Base-by-base conservation (phyloP, 1,140 invertebrate genomes). In the Penaeus vannamei region DNA sequence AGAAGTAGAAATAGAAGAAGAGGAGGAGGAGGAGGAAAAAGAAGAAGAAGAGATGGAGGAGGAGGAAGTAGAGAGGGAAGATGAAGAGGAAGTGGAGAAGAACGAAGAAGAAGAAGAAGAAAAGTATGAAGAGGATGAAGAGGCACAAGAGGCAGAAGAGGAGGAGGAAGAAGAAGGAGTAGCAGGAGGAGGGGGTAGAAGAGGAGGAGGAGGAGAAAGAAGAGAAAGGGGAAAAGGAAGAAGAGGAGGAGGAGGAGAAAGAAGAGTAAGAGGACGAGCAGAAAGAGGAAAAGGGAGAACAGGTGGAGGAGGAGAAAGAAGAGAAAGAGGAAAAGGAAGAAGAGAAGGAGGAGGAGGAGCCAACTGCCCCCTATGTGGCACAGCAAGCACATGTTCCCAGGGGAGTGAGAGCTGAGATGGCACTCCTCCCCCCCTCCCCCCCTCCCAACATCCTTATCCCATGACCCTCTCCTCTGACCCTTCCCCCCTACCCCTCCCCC, bases 341-440 rank as follows among this genome's bases (percentile, higher is more conserved):
- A 60, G 82, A 84, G 82, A 36, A 61, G 42, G 53, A 61, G 82
- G 42, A 61, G 42, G 82, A 62, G 59, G 42, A 32, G 42, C 53
- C 23, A 17, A 64, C 46, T n/a, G 53, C 36, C 20, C 53, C 53
- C 10, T 10, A 72, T 32, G 66, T 26, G 66, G 32, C 66, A 72
- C 66, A 20, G 66, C 66, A 72, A 53, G 53, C 53, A 53, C 53
- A 53, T 53, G 53, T 53, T 53, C 53, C 53, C 53, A 14, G 53
- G 53, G 53, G 53, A 53, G 53, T 53, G 12, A 2, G 53, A 53
- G 53, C 17, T 14, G 53, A 53, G 53, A 53, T 53, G 53, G 53
- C 53, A 53, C 53, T 53, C 53, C 53, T 12, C 12, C 53, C 10
- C 17, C 53, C 46, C 46, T 14, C 14, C 10, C 46, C 17, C 53